Conservation (phyloP, 2,797 vertebrate genomes). For the Capromys pilorides region DNA sequence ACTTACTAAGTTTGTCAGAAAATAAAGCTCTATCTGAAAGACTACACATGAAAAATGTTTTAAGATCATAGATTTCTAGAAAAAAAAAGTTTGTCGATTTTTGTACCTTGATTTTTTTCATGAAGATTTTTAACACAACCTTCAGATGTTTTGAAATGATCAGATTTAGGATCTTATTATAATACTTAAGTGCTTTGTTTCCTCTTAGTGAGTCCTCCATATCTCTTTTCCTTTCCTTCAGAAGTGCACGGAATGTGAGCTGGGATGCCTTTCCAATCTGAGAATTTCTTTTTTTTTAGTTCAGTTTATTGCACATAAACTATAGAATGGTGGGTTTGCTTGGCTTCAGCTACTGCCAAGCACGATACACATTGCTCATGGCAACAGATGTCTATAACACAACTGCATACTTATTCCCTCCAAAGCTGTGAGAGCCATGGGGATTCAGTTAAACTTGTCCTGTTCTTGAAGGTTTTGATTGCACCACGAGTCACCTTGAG, state of each 20-base stretch:
- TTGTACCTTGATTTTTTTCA: background rate
- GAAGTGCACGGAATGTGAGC: background rate
- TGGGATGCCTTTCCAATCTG: background rate
- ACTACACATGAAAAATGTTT: background rate
- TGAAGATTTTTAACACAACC: constrained; percentile 56
- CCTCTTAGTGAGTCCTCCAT: background rate
- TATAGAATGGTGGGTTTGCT: background rate
- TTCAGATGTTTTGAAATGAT: constrained; percentile 51
- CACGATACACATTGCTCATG: background rate
- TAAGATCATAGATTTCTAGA: background rate
- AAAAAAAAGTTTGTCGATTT: background rate
- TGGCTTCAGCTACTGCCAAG: constrained; percentile 30
- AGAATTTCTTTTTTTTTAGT: constrained; percentile 23
- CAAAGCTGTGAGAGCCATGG: background rate
- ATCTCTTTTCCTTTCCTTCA: background rate
- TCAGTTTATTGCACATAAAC: constrained; percentile 34
- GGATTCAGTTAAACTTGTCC: constrained; percentile 15
- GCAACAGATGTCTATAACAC: constrained; percentile 32
- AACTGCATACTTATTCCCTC: constrained; percentile 25
- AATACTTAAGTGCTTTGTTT: background rate
- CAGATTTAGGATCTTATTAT: constrained; percentile 42
- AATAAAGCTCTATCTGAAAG: background rate
- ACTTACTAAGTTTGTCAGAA: constrained; percentile 19
- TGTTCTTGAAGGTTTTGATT: constrained; percentile 3
- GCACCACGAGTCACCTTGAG: background rate